Conservation (phyloP, 2,113 vertebrate species). For the Suricata suricatta region DNA sequence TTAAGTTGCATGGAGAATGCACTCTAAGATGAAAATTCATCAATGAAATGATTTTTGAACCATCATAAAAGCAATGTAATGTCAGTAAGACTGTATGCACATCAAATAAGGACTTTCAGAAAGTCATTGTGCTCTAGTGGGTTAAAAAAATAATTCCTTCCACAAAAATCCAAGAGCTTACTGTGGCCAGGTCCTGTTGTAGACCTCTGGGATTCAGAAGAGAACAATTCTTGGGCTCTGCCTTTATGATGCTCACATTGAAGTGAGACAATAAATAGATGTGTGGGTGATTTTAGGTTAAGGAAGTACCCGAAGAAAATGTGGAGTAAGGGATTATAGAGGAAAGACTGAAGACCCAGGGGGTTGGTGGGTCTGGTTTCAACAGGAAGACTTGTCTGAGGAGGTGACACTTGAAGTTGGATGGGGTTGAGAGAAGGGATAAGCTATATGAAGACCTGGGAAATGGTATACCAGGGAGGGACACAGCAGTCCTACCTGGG, state of each 20-base stretch:
- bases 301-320: neutral
- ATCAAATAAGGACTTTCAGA: constrained; percentile 25
- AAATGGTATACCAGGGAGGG: neutral
- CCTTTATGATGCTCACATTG: neutral
- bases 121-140: neutral
- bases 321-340: neutral
- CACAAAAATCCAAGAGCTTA: neutral
- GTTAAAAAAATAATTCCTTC: neutral
- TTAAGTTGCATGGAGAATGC: neutral
- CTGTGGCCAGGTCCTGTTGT: neutral
- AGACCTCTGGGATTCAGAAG: neutral
- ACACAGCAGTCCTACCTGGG: too few relatives aligned
- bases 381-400: neutral
- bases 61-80: neutral
- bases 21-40: neutral
- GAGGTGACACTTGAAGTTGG: neutral
- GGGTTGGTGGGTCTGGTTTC: neutral
- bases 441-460: neutral
- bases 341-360: neutral
- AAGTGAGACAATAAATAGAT: neutral
- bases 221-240: neutral
- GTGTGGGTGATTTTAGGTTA: neutral
- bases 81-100: neutral
- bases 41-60: neutral
- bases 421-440: neutral